These are phyloP conservation scores for Metellina segmentata DNA, from an alignment of 2,888 invertebrate genomes.

Conservation along the genomic window DNA sequence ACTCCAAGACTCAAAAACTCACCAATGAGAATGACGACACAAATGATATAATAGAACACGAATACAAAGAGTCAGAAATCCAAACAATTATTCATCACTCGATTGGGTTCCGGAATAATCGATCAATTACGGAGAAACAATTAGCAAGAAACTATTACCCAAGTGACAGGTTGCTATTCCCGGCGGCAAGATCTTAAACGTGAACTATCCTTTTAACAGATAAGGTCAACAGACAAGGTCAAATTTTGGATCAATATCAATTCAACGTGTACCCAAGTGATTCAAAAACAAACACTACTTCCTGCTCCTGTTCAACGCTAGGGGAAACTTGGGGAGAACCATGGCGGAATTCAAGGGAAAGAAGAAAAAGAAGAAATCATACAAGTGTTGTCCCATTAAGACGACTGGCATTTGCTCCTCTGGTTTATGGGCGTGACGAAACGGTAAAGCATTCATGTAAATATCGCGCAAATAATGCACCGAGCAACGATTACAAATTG, in stretches of 20 bases:
- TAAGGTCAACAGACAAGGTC: slow-evolving; percentile 8
- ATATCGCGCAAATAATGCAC: not conserved
- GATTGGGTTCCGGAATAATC: too few species aligned
- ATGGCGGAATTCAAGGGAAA: not conserved
- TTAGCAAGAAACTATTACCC: too few species aligned
- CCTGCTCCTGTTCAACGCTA: not conserved
- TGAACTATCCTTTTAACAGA: too few species aligned
- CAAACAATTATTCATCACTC: too few species aligned
- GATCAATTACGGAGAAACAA: too few species aligned
- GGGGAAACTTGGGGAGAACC: not conserved
- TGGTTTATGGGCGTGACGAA: slow-evolving; percentile 2
- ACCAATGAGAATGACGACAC: too few species aligned
- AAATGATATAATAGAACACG: too few species aligned
- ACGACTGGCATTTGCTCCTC: not conserved
- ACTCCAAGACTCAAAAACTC: too few species aligned
- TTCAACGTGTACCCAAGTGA: slow-evolving; percentile 30
- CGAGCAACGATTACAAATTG: not conserved
- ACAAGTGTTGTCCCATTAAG: not conserved
- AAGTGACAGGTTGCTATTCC: too few species aligned
- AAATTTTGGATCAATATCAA: slow-evolving; percentile 32
- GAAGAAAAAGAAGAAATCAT: not conserved
- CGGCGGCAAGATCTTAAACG: too few species aligned
- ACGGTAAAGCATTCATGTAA: not conserved
- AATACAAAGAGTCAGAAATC: too few species aligned
- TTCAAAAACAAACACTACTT: slow-evolving; percentile 21